phyloP scores from a whole-genome alignment of 2,797 vertebrate species.

The Zenarchopterus dispar region DNA sequence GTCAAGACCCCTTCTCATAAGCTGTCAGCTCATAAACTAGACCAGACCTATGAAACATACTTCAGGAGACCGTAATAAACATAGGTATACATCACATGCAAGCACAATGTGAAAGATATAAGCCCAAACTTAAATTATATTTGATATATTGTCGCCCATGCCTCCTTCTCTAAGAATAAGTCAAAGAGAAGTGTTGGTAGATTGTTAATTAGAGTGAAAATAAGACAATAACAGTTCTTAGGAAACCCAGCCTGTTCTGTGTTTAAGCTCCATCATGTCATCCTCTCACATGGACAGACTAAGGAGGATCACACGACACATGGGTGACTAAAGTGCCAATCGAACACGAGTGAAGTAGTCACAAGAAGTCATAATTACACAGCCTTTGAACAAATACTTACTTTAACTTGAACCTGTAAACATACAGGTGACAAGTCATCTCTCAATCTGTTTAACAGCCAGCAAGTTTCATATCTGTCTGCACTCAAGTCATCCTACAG shows the following conservation, averaged over 20 bases:
- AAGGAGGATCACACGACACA: slow-evolving; percentile 58
- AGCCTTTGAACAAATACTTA: slow-evolving; percentile 43
- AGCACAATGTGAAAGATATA: too few species aligned
- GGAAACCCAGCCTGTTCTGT: slow-evolving; percentile 8
- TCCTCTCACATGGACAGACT: slow-evolving; percentile 37
- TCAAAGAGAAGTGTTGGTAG: neutral
- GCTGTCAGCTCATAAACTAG: too few species aligned
- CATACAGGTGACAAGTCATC: slow-evolving; percentile 4
- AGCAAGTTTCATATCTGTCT: slow-evolving; percentile 12
- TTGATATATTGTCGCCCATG: too few species aligned
- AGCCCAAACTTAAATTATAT: too few species aligned
- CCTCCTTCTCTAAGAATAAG: neutral
- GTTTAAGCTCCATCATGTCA: slow-evolving; percentile 49
- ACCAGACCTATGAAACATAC: too few species aligned
- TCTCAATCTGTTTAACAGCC: slow-evolving; percentile 13
- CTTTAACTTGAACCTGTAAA: slow-evolving; percentile 56
- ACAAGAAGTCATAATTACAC: slow-evolving; percentile 44
- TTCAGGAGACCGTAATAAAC: too few species aligned
- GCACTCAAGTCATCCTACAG: slow-evolving; percentile 18
- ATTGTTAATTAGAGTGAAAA: slow-evolving; percentile 22
- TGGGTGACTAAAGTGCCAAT: slow-evolving; percentile 52
- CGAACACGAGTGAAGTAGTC: slow-evolving; percentile 42
- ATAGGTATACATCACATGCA: too few species aligned
- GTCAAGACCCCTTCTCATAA: too few species aligned
- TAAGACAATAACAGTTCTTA: slow-evolving; percentile 10